Percentiles rank a stretch among this genome's conserved stretches.
These are phyloP conservation scores for Apodemia arnacis DNA, from an alignment of 2,888 invertebrate genomes.

Conservation along the genomic window DNA sequence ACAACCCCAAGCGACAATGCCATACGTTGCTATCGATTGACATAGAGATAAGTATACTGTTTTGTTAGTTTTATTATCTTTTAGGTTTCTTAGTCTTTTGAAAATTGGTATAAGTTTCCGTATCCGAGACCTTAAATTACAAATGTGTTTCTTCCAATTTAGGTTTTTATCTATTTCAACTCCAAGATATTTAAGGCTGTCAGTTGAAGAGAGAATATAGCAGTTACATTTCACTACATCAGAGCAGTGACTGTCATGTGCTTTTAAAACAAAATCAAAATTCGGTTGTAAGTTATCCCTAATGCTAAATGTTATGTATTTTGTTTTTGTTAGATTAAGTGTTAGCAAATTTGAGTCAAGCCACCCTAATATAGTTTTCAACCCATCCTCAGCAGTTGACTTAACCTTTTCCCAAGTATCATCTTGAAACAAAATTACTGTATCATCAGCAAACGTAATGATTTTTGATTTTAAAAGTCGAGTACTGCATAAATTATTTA, in stretches of 20 bases:
- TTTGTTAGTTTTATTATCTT: background rate
- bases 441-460: conserved; percentile 6
- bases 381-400: too few species aligned
- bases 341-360: too few species aligned
- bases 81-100: background rate
- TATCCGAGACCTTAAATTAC: background rate
- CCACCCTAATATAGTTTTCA: background rate
- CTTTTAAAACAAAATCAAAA: too few species aligned
- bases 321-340: too few species aligned
- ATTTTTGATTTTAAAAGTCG: background rate
- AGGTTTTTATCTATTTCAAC: too few species aligned
- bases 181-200: too few species aligned
- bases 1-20: conserved; percentile 5
- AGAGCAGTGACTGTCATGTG: too few species aligned
- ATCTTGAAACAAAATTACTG: background rate
- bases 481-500: background rate
- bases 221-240: too few species aligned
- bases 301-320: too few species aligned
- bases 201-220: too few species aligned
- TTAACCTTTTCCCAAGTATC: background rate
- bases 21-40: background rate
- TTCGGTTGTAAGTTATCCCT: too few species aligned
- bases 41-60: background rate
- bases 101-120: conserved; percentile 20
- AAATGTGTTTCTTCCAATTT: background rate